Evolutionary conservation across 2,797 vertebrate genomes (phyloP).

Genomic region (Pygocentrus nattereri): DNA sequence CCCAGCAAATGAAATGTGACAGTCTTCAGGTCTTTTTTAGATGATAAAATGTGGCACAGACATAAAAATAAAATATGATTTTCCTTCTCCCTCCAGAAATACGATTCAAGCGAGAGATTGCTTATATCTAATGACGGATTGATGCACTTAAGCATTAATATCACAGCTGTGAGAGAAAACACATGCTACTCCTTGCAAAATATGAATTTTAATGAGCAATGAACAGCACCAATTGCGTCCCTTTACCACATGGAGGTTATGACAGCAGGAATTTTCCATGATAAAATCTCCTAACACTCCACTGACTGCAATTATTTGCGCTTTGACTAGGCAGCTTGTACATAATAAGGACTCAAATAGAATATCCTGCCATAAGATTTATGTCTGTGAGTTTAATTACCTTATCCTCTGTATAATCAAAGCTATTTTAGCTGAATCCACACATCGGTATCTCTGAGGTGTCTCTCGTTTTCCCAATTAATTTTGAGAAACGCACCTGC

Average conservation of each 20-base stretch:
- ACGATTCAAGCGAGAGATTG: constrained; percentile 9
- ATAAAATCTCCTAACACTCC: neutral
- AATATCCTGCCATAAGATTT: constrained; percentile 14
- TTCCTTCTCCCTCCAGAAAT: constrained; percentile 4
- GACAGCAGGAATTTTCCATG: neutral
- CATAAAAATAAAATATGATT: constrained; percentile 39
- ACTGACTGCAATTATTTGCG: constrained; percentile 7
- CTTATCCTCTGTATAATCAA: neutral
- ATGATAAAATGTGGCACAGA: constrained; percentile 43
- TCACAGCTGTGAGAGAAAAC: neutral
- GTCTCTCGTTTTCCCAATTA: neutral
- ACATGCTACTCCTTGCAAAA: constrained; percentile 4
- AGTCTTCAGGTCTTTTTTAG: constrained; percentile 42
- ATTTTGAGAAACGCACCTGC: neutral
- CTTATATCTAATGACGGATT: constrained; percentile 28
- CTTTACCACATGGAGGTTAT: constrained; percentile 21
- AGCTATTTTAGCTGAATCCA: neutral
- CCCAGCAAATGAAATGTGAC: constrained; percentile 47
- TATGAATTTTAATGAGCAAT: constrained; percentile 19
- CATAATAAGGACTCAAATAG: constrained; percentile 18
- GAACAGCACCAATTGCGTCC: constrained; percentile 4
- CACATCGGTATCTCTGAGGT: neutral
- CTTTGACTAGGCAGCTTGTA: constrained; percentile 2
- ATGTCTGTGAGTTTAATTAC: constrained; percentile 9
- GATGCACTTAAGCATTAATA: neutral